Conservation (phyloP, 2,113 vertebrate genomes). For the Baryphthengus martii region DNA sequence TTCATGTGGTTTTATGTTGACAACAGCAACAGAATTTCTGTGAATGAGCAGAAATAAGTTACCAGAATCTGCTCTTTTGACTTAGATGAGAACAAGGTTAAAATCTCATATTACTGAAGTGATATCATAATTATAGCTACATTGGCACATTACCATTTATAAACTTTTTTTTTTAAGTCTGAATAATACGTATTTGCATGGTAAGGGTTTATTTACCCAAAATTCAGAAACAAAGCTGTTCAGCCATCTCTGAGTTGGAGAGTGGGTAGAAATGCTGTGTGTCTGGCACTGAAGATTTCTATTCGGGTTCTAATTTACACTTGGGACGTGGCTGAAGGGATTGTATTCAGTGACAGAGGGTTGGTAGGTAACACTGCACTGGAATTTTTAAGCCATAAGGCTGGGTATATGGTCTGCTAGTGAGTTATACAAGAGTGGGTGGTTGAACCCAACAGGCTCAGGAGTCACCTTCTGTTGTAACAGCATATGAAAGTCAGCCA, state of each 20-base stretch:
- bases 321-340: neutral
- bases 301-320: neutral
- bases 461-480: neutral
- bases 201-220: neutral
- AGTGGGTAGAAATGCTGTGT: neutral
- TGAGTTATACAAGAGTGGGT: neutral
- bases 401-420: neutral
- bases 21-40: neutral
- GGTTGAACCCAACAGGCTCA: neutral
- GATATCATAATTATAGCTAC: neutral
- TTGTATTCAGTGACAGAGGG: neutral
- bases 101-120: neutral
- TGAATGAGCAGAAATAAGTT: neutral
- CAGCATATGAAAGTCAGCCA: neutral
- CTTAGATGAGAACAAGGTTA: neutral
- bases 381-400: neutral
- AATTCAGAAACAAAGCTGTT: neutral
- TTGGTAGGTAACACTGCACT: neutral
- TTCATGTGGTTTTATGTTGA: neutral
- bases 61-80: neutral
- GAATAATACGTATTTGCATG: neutral
- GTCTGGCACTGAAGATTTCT: neutral
- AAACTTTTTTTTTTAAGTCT: neutral
- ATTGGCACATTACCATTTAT: neutral
- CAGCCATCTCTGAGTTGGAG: neutral